Percentiles rank a stretch among this genome's conserved stretches.
Evolutionary conservation across 2,113 vertebrate species (phyloP).

Genomic region (Chaetodon trifascialis): DNA sequence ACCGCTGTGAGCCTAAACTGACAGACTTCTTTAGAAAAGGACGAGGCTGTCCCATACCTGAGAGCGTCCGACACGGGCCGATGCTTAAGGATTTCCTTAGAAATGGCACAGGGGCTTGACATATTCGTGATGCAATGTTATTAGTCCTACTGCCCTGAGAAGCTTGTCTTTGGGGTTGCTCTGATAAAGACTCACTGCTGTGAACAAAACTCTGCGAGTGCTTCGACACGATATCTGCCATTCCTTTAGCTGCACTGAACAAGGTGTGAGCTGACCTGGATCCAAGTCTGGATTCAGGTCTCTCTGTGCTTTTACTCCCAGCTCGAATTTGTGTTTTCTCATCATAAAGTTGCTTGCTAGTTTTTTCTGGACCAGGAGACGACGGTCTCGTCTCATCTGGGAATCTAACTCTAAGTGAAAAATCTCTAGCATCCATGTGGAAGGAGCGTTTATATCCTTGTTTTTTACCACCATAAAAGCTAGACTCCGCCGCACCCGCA

Average conservation of each 20-base stretch:
- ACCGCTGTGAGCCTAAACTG: conserved; percentile 83
- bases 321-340: conserved; percentile 69
- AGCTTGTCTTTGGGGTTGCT: conserved; percentile 71
- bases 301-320: conserved; percentile 50
- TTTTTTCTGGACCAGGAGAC: conserved; percentile 64
- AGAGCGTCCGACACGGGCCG: conserved; percentile 78
- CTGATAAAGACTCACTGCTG: conserved; percentile 58
- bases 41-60: conserved; percentile 71
- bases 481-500: conserved; percentile 14
- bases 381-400: conserved; percentile 59
- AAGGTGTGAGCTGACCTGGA: conserved; percentile 69
- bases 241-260: conserved; percentile 73
- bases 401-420: conserved; percentile 57
- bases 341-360: conserved; percentile 72
- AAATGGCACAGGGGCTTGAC: conserved; percentile 80
- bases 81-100: conserved; percentile 85
- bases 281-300: conserved; percentile 60
- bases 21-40: conserved; percentile 84
- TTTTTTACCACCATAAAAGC: conserved; percentile 30
- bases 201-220: conserved; percentile 61
- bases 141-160: conserved; percentile 77
- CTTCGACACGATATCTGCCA: conserved; percentile 75
- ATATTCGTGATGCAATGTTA: conserved; percentile 80
- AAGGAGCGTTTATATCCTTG: conserved; percentile 30
- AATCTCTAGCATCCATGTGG: conserved; percentile 50